A percentile compares a stretch with the other conserved stretches of the same genome.
These are phyloP conservation scores for Neopelma chrysocephalum DNA, from an alignment of 2,797 vertebrate species.

Conservation along the genomic window DNA sequence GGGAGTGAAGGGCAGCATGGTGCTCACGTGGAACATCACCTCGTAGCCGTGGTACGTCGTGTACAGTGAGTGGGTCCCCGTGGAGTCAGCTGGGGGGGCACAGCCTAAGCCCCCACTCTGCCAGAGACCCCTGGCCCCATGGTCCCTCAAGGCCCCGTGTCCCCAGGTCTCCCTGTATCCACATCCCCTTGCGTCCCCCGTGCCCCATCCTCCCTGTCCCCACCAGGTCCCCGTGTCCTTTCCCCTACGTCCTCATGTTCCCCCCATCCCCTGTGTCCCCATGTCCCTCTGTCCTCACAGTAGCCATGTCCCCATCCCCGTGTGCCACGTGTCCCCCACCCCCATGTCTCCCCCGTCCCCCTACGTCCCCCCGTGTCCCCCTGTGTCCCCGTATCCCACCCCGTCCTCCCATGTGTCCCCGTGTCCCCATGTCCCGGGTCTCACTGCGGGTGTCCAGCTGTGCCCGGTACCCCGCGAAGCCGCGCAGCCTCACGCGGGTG, in stretches of 20 bases:
- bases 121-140: not conserved
- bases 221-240: too few species aligned
- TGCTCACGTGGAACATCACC: conserved; percentile 96
- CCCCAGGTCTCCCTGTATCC: not conserved
- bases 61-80: conserved; percentile 72
- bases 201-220: too few species aligned
- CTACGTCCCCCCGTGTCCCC: too few species aligned
- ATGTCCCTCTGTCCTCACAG: not conserved
- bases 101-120: not conserved
- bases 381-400: not conserved
- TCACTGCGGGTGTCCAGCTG: not conserved
- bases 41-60: conserved; percentile 94
- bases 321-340: too few species aligned
- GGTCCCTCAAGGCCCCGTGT: not conserved
- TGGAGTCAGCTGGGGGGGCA: conserved; percentile 84
- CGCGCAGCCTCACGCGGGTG: not conserved
- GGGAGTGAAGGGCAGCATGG: conserved; percentile 93
- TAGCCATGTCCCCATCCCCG: not conserved
- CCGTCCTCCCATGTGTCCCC: not conserved
- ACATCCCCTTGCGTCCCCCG: not conserved
- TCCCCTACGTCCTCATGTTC: not conserved
- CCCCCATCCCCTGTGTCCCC: not conserved
- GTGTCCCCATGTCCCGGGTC: not conserved
- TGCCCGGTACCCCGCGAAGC: not conserved
- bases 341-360: not conserved